Base-by-base conservation (phyloP, 2,113 vertebrate genomes). In the Cinclus mexicanus region DNA sequence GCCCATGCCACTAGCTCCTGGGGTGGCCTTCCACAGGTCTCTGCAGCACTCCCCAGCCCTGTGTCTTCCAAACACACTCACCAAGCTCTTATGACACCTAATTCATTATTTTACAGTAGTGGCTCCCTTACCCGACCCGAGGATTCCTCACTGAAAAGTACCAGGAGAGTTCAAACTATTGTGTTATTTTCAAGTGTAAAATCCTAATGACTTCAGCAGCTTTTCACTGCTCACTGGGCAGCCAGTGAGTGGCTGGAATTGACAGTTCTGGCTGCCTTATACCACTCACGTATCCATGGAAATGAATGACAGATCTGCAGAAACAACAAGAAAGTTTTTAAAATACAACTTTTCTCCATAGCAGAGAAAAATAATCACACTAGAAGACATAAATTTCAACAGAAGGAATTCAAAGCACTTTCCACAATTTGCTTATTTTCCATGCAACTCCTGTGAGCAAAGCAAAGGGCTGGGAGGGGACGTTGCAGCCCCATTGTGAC, bases 161-260 rank as follows among this genome's bases (percentile, higher is more conserved):
- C 24, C 33, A 81, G 68, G 79, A 63, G 86, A 89, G 83, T 90
- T 91, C 20, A 22, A 96, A 84, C 59, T 47, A 22, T 12, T 82
- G 65, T 55, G 49, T 64, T 92, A 74, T 92, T 94, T 95, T 90
- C 61, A 90, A 94, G 19, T 78, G 63, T 74, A 80, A 86, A 83
- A 93, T 77, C 63, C 88, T 35, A 50, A 85, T 64, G 94, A 90
- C 71, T 88, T 92, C 83, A 91, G 94, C 77, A 97, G 93, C 90
- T 95, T 83, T 84, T 80, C 77, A 65, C 41, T 87, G 75, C 53
- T 91, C 75, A 35, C 92, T 84, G 60, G 70, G 70, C 94, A 97
- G 90, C 88, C 95, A 79, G 75, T 50, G 85, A 91, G 81, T 67
- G 65, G 89, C 83, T 96, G 90, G 95, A 97, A 92, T 76, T 82